Evolutionary conservation across 2,113 vertebrate genomes (phyloP).

Genomic region (Nerophis lumbriciformis): DNA sequence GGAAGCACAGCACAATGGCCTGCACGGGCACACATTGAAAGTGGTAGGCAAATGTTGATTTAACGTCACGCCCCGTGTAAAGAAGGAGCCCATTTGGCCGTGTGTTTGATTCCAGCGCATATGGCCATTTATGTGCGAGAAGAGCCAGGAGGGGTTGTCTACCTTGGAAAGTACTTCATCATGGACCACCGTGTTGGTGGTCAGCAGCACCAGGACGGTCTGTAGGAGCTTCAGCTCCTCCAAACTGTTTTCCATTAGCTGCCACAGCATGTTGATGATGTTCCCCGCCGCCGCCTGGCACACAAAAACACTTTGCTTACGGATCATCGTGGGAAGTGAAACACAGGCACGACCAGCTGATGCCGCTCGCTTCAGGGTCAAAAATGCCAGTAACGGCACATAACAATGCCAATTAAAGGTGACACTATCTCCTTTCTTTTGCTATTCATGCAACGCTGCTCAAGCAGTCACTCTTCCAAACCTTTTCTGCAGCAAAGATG

Average conservation of each 20-base stretch:
- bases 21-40: conserved; percentile 38
- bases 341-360: conserved; percentile 27
- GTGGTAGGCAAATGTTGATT: not conserved
- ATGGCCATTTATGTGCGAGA: not conserved
- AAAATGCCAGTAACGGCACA: not conserved
- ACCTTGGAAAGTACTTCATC: conserved; percentile 97
- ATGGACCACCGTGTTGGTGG: conserved; percentile 96
- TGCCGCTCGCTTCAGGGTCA: conserved; percentile 15
- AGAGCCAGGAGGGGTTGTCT: conserved; percentile 15
- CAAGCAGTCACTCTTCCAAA: not conserved
- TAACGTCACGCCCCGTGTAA: not conserved
- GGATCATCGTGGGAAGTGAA: not conserved
- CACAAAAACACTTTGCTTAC: conserved; percentile 13
- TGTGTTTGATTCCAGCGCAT: not conserved
- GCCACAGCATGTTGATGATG: conserved; percentile 99
- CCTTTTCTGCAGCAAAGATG: no score
- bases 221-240: conserved; percentile 97
- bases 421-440: conserved; percentile 18
- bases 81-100: not conserved
- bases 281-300: conserved; percentile 90
- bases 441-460: not conserved
- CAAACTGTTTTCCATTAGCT: conserved; percentile 96
- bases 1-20: conserved; percentile 98
- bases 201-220: conserved; percentile 95
- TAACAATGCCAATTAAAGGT: not conserved